Evolutionary conservation across 1,140 invertebrate genomes (phyloP), one percentile per base, ranked within the genome.

Genomic region (Zaprionus gabonicus): DNA sequence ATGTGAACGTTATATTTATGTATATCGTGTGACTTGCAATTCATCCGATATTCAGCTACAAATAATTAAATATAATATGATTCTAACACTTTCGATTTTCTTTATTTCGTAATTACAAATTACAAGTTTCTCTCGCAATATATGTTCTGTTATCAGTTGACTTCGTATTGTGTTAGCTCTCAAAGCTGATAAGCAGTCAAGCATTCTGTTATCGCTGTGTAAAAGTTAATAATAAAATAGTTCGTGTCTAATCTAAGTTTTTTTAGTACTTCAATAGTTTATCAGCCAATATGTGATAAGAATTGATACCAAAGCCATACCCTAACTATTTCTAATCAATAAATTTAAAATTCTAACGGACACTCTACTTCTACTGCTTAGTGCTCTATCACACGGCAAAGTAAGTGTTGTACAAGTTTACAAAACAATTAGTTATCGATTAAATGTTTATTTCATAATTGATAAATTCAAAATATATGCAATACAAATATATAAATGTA

Each of bases 351-450:
- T 51, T 23, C 9, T 12, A 51, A 51, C 46, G 10, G 38, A 4
- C 3, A 51, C 1, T 51, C 0, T 0, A 9, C 2, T 20, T n/a
- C n/a, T 44, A 5, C 1, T n/a, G 41, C 0, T 17, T 46, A 0
- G 44, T 49, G 46, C 20, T 49, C 17, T 23, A 23, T 4, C 4
- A 51, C 23, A 5, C 46, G 10, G 46, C 20, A 51, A 25, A 10
- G 10, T 9, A 20, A 49, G 46, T 51, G 20, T 25, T 51, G 20
- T 13, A 51, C 10, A 51, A 51, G 9, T 25, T 25, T 13, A 4
- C 1, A 20, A 25, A 51, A 51, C 10, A 10, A 51, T 56, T 56
- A 17, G 9, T 66, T 56, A 66, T 66, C 64, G 64, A 66, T 66
- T 56, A 57, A 56, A 23, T 53, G 15, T 66, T 41, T 66, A 56